Conservation (phyloP, 2,888 invertebrate genomes). For the Cryptosula pallasiana region DNA sequence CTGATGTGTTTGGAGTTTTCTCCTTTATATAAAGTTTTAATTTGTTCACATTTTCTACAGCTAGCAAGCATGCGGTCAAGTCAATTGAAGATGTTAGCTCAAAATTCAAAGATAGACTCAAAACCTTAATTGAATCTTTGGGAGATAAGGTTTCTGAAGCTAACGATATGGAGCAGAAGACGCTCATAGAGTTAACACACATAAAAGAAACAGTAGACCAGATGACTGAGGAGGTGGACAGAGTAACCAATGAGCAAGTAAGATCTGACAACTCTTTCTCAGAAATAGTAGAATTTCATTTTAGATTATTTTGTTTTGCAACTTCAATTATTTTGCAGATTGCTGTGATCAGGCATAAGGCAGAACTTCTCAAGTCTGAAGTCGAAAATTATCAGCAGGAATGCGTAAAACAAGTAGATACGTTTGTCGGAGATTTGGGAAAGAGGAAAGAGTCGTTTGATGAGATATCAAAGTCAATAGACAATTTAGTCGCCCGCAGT, state of each 20-base stretch:
- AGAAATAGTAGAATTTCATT: background rate
- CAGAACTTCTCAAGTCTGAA: background rate
- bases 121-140: background rate
- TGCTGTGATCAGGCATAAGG: background rate
- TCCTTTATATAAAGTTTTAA: background rate
- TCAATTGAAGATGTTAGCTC: background rate
- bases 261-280: no score
- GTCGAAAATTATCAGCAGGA: background rate
- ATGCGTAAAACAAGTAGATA: background rate
- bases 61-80: background rate
- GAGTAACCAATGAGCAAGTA: conserved; percentile 10
- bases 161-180: background rate
- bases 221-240: conserved; percentile 8
- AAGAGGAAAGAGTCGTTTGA: background rate
- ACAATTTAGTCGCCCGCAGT: background rate
- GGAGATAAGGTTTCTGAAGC: background rate
- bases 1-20: no score
- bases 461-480: background rate
- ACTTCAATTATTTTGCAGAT: no score
- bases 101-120: background rate
- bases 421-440: background rate
- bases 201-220: background rate
- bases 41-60: background rate
- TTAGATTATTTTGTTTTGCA: background rate
- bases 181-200: background rate